Evolutionary conservation across 1,140 invertebrate species (phyloP).

Genomic region (Geopemphigus sp.): DNA sequence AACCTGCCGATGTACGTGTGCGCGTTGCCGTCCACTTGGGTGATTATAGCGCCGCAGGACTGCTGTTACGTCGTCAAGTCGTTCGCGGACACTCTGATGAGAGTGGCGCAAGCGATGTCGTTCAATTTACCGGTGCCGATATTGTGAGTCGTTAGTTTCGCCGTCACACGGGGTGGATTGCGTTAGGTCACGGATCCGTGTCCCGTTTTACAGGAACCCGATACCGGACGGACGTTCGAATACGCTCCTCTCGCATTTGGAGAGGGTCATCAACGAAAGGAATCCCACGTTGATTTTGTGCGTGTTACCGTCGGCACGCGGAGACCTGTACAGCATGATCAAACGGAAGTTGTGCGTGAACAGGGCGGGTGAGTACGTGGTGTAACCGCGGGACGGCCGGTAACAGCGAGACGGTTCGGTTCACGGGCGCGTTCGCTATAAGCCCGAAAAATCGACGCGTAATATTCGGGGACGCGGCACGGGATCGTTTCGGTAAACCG

Average conservation of each 20-base stretch:
- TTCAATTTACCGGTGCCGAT: slow-evolving; percentile 12
- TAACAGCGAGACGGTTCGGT: too few species aligned
- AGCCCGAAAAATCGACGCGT: too few species aligned
- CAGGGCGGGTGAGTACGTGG: slow-evolving; percentile 55
- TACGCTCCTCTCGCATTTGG: slow-evolving; percentile 58
- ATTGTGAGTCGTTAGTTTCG: background rate
- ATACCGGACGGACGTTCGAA: slow-evolving; percentile 53
- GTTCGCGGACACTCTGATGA: slow-evolving; percentile 9
- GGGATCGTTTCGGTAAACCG: too few species aligned
- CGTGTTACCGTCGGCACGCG: slow-evolving; percentile 66
- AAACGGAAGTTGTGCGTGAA: slow-evolving; percentile 84
- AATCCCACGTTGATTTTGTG: slow-evolving; percentile 66
- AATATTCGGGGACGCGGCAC: too few species aligned
- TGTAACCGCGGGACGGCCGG: too few species aligned
- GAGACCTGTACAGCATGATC: slow-evolving; percentile 75
- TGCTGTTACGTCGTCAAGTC: background rate
- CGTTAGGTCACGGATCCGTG: too few species aligned
- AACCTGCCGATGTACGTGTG: background rate
- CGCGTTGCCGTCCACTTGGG: background rate
- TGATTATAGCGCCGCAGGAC: slow-evolving; percentile 5
- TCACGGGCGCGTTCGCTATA: too few species aligned
- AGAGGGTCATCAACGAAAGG: slow-evolving; percentile 58
- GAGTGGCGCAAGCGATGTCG: slow-evolving; percentile 34
- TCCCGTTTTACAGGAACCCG: slow-evolving; percentile 37
- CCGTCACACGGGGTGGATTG: too few species aligned